Evolutionary conservation across 2,888 invertebrate genomes (phyloP), one percentile per base, ranked within the genome.

Genomic region (Fragum fragum): DNA sequence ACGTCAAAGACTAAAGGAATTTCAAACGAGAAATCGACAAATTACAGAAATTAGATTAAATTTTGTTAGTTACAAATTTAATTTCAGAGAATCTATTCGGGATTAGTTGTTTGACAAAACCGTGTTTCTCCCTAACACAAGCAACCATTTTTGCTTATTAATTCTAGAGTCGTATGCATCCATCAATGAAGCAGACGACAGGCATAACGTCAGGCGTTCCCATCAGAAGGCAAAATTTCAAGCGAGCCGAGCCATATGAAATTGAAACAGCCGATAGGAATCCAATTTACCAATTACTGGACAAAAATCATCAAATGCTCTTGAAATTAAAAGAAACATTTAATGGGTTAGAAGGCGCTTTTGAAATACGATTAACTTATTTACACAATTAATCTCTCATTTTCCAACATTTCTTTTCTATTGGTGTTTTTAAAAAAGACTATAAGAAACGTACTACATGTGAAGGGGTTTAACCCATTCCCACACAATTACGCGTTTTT

Each of bases 121-220:
- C 7, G 47, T n/a, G 3, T 47, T 47, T 47, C 14, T 47, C 23
- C 11, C 7, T 57, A 3, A 57, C 6, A 57, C 57, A 57, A 23
- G 21, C 28, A n/a, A 6, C 26, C 57, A 23, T 57, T 6, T 6
- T 47, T 16, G 7, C 3, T 57, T 57, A 57, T 63, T n/a, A 21
- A 42, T 39, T 66, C 66, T 42, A 26, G 21, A 18, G 66, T 42
- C 66, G 66, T 42, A 39, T 66, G 66, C 42, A 23, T 21, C 36
- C 47, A 66, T 23, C 66, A 21, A 66, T 39, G 42, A 39, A 42
- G 36, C 66, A 66, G 66, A 66, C 42, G 66, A 66, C 66, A 66
- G 42, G 66, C 66, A 66, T 32, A 21, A 9, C 21, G 66, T 42
- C 66, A 3, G 11, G 66, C 23, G 23, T 7, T 42, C 42, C 23